Evolutionary conservation across 1,140 invertebrate genomes (phyloP), one percentile per base, ranked within the genome.

Genomic region (Megalonaias nervosa): DNA sequence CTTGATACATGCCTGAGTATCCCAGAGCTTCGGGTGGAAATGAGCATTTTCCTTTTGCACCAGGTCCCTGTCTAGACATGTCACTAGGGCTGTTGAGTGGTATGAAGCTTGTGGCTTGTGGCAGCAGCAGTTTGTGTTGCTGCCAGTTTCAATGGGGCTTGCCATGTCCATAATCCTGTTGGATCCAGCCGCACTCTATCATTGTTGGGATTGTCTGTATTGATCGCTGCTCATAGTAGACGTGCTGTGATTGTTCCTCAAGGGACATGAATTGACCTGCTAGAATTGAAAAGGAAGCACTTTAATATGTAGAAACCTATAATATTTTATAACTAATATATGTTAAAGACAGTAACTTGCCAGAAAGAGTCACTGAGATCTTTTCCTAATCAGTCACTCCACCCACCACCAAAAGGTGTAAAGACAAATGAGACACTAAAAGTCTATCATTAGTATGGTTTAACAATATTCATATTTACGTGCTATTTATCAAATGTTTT

Each of bases 201-300:
- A 93, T 81, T 93, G 94, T 88, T 19, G 96, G 95, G 84, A 97
- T 96, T 74, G 95, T 94, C 91, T 96, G 95, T 19, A 68, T 60
- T 89, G 96, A 97, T 71, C 94, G 81, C 55, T 85, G 85, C 78
- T 96, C 95, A 77, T 88, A 89, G 78, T 85, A 31, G 26, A 31
- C 26, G 4, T 31, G 2, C 26, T 79, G 77, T 1, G 81, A 58
- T 31, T 77, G 77, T 58, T 81, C 82, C 26, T 31, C 26, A 31
- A 80, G 82, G 68, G 75, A 80, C 62, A 87, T 79, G 73, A 83
- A 87, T 68, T 87, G 85, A 68, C 82, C 86, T 87, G 60, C 17
- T 81, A 21, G 19, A 16, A 60, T 66, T 67, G 13, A 75, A 14
- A 56, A 55, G 26, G 26, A 31, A 31, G 26, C 26, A 31, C 4